Base-by-base conservation (phyloP, 92 coral and sea anemone genomes). In the Virgularia gustaviana region DNA sequence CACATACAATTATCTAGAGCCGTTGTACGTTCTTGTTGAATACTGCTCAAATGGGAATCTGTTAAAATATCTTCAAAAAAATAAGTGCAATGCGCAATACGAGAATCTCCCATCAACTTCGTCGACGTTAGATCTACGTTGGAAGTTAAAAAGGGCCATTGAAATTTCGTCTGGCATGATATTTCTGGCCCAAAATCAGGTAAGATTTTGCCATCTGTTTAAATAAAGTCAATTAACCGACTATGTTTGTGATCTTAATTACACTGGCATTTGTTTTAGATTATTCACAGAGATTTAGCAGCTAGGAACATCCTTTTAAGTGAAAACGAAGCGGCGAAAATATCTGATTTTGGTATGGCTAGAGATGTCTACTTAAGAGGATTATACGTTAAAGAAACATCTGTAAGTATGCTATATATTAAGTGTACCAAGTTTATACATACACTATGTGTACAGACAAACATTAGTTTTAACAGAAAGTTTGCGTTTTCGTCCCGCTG, bases 291-390 rank as follows among this genome's bases (percentile, higher is more conserved):
- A 6, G 73, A 66, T 52, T 47, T 66, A 44, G 73, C 73, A 0
- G 73, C 73, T 0, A 66, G 73, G 49, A 66, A 66, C 33, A 66
- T 66, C 20, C 41, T 66, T 9, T 43, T 66, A 3, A 57, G 47
- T 30, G 73, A 66, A 66, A 66, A 66, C 29, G 73, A 66, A 29
- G 73, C 47, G 11, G 57, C 73, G 0, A 66, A 66, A 44, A 66
- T 66, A 12, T 44, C 73, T 12, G 73, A 66, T 27, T 66, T 66
- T 19, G 73, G 73, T 13, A 66, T 66, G 73, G 73, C 73, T 9
- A 66, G 47, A 66, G 57, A 66, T 29, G 73, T 66, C 0, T 66
- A 66, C 52, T n/a, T 66, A 10, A 24, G 73, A 16, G 73, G 73
- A 32, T 41, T 66, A 34, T 66, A 66, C 34, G 9, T 44, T n/a